Evolutionary conservation across 2,797 vertebrate genomes (phyloP).

Genomic region (Crotalus adamanteus): DNA sequence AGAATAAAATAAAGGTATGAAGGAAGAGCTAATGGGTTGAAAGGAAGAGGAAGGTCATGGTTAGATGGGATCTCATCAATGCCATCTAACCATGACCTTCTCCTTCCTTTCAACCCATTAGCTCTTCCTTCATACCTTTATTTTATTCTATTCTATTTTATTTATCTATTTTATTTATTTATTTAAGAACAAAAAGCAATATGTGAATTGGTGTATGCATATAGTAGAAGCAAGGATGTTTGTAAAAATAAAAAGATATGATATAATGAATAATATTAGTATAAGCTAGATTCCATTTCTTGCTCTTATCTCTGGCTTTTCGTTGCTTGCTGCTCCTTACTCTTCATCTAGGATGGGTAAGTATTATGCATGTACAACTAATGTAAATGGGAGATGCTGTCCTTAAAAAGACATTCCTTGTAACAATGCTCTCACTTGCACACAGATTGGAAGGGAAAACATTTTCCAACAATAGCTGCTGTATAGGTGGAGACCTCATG

Average conservation of each 20-base stretch:
- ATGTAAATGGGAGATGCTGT: neutral
- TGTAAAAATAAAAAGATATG: neutral
- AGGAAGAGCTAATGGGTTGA: neutral
- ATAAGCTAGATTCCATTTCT: neutral
- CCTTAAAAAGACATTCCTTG: neutral
- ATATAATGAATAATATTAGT: neutral
- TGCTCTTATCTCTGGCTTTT: neutral
- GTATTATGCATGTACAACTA: neutral
- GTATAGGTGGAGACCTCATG: neutral
- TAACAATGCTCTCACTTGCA: neutral
- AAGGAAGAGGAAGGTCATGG: neutral
- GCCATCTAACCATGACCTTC: too few relatives aligned
- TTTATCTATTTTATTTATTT: too few relatives aligned
- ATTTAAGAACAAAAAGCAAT: neutral
- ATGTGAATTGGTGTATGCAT: neutral
- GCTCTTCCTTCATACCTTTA: too few relatives aligned
- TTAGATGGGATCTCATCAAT: neutral
- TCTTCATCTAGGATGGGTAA: neutral
- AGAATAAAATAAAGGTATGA: neutral
- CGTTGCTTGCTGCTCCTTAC: neutral
- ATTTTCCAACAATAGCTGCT: neutral
- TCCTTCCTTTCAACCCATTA: too few relatives aligned
- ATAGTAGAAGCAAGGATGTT: neutral
- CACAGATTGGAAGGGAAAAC: neutral
- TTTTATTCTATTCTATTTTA: too few relatives aligned